Evolutionary conservation across 1,140 invertebrate genomes (phyloP), one percentile per base, ranked within the genome.

Genomic region (Cyrtorhinus lividipennis): DNA sequence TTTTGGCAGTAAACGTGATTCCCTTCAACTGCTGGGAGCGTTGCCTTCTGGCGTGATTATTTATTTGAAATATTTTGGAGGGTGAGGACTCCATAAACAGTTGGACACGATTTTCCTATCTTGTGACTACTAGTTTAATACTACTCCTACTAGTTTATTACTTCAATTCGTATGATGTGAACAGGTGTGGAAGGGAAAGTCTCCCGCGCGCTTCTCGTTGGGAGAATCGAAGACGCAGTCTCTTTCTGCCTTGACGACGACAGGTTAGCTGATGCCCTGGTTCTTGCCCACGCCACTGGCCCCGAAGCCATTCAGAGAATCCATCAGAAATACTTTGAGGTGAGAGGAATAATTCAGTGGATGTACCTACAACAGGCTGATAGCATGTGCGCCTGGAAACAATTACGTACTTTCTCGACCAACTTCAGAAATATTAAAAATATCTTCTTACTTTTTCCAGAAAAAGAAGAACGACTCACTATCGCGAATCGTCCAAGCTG

Each of bases 181-280:
- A 65, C 67, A 89, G 86, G 87, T 75, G 72, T 80, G 5, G 83
- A 87, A 62, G 85, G 88, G 66, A 72, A 85, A 44, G 88, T 97
- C 27, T 88, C 87, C 24, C 88, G 93, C 73, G 88, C 91, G 22
- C 76, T 97, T 63, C 76, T 96, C n/a, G 82, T 84, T 59, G 92
- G 92, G 15, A 89, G 95, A 71, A 80, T 92, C 64, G 88, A 92
- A 71, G 85, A 85, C 46, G 94, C 93, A 5, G 92, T 94, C 1
- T 86, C 94, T 56, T 77, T 95, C 13, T 95, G 92, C 70, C 73
- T 96, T 59, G 78, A 86, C 65, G 83, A 86, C 56, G 81, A 85
- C 67, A 80, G 84, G 61, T 84, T 86, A 68, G 84, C 91, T 0
- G 93, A 96, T 72, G 93, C 92, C 1, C 77, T 96, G 2, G 80